Evolutionary conservation across 2,113 vertebrate genomes (phyloP), one percentile per base, ranked within the genome.

Genomic region (Phaetusa simplex): DNA sequence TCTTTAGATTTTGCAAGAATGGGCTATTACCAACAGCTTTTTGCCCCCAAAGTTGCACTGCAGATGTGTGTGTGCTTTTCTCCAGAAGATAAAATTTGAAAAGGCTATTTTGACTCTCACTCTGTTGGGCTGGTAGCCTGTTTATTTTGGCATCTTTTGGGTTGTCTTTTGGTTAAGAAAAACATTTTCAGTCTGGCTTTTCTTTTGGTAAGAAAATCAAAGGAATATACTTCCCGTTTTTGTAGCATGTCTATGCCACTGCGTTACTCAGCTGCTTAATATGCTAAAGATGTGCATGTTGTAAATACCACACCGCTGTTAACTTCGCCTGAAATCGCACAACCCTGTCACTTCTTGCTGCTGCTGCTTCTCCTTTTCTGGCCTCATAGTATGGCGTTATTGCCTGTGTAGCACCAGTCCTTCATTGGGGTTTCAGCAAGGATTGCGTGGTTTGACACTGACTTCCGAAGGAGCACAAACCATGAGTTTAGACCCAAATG

Each of bases 331-430:
- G 65, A 70, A 82, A 32, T 49, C 16, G 6, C 6, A 34, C 24
- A 27, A 32, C 8, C 20, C 8, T 58, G 20, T 76, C 8, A 20
- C 18, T 76, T 85, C 22, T 32, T 69, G 20, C 53, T 72, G 18
- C 40, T 79, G 5, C 40, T 82, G 5, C 14, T 34, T 78, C n/a
- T 82, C 11, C 8, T 88, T 58, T 61, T 87, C 20, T 76, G 40
- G 22, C 72, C n/a, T 59, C 1, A 1, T 64, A 19, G 13, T 11
- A 18, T 3, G 0, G 11, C 45, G 7, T 29, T 53, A 11, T 0
- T 74, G 50, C 55, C 38, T 67, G 9, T 42, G 20, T 71, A 30
- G 17, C 55, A n/a, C 50, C 20, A 10, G 1, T 32, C 34, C 11
- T 80, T 56, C 42, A 4, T 5, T 8, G 12, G 4, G 12, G 18